phyloP scores from a whole-genome alignment of 2,113 vertebrate genomes.

The Cyprinodon brontotheroides region DNA sequence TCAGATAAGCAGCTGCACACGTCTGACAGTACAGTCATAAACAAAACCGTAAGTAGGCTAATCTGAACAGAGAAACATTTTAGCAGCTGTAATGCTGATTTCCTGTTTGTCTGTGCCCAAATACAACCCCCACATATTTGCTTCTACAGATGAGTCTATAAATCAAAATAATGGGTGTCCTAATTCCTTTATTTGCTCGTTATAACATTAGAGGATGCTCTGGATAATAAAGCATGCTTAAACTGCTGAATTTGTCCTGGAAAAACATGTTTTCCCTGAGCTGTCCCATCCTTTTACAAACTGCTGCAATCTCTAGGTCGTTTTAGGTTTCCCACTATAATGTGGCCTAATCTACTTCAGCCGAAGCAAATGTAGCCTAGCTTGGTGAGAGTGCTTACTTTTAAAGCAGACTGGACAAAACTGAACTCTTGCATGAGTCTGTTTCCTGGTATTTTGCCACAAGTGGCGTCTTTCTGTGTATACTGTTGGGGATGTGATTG shows the following conservation, averaged over 20 bases:
- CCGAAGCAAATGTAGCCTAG: constrained; percentile 69
- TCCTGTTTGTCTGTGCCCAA: not conserved
- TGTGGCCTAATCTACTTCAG: constrained; percentile 66
- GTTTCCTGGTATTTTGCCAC: not conserved
- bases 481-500: constrained; percentile 19
- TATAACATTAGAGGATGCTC: constrained; percentile 23
- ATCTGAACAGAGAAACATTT: constrained; percentile 23
- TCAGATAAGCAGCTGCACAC: constrained; percentile 36
- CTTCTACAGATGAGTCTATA: constrained; percentile 11
- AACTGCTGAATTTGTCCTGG: constrained; percentile 8
- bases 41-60: constrained; percentile 23
- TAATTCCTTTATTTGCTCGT: constrained; percentile 45
- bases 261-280: constrained; percentile 27
- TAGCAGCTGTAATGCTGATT: not conserved
- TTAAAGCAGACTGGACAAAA: constrained; percentile 56
- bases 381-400: constrained; percentile 60
- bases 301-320: constrained; percentile 62
- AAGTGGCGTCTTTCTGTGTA: constrained; percentile 6
- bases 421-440: constrained; percentile 44
- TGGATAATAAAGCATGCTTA: constrained; percentile 20
- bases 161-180: constrained; percentile 26
- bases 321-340: constrained; percentile 73
- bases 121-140: constrained; percentile 1
- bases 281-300: constrained; percentile 55
- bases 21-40: constrained; percentile 34